Evolutionary conservation across 2,797 vertebrate genomes (phyloP).

Genomic region (Lepilemur septentrionalis): DNA sequence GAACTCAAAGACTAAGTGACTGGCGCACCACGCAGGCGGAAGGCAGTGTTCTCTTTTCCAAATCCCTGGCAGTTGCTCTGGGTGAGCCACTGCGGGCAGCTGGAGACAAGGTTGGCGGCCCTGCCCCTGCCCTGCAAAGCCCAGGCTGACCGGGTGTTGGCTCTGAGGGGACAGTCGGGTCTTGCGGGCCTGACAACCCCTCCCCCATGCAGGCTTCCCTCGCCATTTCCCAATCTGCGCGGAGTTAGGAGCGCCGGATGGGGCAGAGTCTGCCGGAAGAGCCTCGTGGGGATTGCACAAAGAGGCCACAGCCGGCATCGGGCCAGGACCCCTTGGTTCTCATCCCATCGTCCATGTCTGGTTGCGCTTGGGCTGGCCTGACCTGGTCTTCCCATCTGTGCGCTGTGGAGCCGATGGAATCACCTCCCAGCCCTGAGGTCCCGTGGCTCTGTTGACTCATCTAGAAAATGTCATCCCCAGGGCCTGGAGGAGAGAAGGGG

Average conservation of each 20-base stretch:
- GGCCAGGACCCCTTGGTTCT: neutral
- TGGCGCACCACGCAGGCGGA: neutral
- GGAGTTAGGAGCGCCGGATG: neutral
- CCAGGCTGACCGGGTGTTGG: neutral
- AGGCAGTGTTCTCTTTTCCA: neutral
- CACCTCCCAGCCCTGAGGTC: neutral
- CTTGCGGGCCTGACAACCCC: neutral
- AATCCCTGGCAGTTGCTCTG: rapidly evolving
- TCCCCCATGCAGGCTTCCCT: neutral
- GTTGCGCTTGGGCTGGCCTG: neutral
- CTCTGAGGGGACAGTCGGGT: neutral
- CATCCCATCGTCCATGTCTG: rapidly evolving
- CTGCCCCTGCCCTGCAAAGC: neutral
- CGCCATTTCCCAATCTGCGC: neutral
- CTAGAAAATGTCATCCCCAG: neutral
- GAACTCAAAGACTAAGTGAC: neutral
- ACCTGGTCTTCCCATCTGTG: neutral
- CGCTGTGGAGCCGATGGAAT: too few relatives aligned
- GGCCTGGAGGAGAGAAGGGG: neutral
- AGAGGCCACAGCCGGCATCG: neutral
- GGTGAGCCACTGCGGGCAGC: neutral
- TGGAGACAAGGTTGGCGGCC: neutral
- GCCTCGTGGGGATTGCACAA: neutral
- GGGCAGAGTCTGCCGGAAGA: neutral
- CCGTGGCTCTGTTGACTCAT: neutral